A percentile compares a stretch with the other conserved stretches of the same genome.
These are phyloP conservation scores for Amphibalanus amphitrite DNA, from an alignment of 1,140 invertebrate genomes.

Conservation along the genomic window DNA sequence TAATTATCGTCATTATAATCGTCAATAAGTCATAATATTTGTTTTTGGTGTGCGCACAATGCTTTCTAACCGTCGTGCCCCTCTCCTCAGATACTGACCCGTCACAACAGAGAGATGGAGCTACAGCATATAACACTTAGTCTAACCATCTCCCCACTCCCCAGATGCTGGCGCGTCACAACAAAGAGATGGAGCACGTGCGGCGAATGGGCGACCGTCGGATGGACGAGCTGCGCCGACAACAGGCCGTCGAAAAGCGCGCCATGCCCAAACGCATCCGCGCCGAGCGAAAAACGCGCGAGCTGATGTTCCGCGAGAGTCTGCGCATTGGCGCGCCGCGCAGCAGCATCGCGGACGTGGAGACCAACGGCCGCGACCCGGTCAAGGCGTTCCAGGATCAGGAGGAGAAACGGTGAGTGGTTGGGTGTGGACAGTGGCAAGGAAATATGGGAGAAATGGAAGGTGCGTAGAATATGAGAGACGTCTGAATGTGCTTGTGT, in stretches of 20 bases:
- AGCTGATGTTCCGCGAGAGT: constrained; percentile 59
- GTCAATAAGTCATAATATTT: too few species aligned
- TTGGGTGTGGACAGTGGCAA: too few species aligned
- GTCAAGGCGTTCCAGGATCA: constrained; percentile 45
- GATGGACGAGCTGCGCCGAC: constrained; percentile 83
- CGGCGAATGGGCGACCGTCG: constrained; percentile 66
- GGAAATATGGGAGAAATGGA: too few species aligned
- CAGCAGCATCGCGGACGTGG: constrained; percentile 41
- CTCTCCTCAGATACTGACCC: too few species aligned
- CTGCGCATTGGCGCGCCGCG: constrained; percentile 60
- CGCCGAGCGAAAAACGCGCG: constrained; percentile 82
- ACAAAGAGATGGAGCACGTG: constrained; percentile 85
- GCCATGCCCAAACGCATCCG: constrained; percentile 85
- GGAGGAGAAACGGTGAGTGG: neutral
- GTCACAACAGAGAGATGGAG: too few species aligned
- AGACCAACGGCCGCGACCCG: constrained; percentile 58
- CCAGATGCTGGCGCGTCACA: constrained; percentile 65
- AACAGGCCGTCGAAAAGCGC: constrained; percentile 68
- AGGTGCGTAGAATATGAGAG: too few species aligned
- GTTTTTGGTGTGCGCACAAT: too few species aligned
- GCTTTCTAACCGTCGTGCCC: too few species aligned
- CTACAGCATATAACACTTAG: too few species aligned
- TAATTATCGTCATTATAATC: too few species aligned
- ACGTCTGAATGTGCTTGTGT: too few species aligned
- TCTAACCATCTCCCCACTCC: too few species aligned